Percentiles rank a stretch among this genome's conserved stretches.
Conservation (phyloP, 2,888 invertebrate species). For the Melanophora roralis region DNA sequence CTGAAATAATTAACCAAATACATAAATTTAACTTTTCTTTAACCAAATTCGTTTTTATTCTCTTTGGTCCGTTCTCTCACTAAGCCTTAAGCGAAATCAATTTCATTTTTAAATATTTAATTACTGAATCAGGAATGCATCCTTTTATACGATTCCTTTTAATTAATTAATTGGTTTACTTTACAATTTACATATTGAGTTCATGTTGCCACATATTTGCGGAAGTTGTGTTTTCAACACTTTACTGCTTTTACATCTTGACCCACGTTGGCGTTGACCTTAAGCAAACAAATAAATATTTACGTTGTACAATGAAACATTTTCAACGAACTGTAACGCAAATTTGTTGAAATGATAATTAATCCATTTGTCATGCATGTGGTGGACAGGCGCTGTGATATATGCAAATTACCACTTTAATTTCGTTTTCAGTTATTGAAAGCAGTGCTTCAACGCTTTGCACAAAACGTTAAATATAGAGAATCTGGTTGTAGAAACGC, state of each 20-base stretch:
- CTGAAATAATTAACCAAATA: no score
- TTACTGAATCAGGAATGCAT: no score
- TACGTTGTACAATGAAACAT: not conserved
- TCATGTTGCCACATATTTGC: not conserved
- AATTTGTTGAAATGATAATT: slow-evolving; percentile 13
- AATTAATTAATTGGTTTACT: not conserved
- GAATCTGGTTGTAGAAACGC: no score
- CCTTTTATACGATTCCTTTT: no score
- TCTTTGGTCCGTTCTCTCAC: no score
- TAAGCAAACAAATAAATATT: no score
- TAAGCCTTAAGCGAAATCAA: no score
- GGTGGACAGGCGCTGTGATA: no score
- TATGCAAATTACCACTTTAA: not conserved
- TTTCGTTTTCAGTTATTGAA: slow-evolving; percentile 23
- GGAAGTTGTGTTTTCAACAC: slow-evolving; percentile 13
- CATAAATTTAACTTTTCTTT: no score
- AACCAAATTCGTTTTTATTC: no score
- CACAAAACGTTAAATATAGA: not conserved
- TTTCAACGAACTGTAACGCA: slow-evolving; percentile 19
- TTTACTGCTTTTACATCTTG: not conserved
- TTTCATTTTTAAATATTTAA: no score
- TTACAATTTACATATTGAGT: not conserved
- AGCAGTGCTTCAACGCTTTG: slow-evolving; percentile 2
- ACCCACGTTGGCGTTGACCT: not conserved
- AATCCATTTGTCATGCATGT: slow-evolving; percentile 7